A percentile compares a stretch with the other conserved stretches of the same genome.
Conservation (phyloP, 2,797 vertebrate species). For the Gadopsis bispinosus region DNA sequence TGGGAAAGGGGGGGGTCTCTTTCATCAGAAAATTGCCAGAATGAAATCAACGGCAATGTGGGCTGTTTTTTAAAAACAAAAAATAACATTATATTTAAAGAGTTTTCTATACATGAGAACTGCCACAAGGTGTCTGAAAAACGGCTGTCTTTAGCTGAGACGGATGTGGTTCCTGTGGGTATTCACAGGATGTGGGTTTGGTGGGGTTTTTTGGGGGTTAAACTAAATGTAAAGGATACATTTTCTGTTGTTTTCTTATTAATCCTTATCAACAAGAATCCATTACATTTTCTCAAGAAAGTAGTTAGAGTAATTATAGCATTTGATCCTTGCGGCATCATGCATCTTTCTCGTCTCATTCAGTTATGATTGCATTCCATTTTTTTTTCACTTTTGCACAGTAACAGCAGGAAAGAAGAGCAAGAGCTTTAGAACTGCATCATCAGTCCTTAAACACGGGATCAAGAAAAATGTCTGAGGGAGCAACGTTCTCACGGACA, state of each 20-base stretch:
- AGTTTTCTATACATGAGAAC: constrained; percentile 12
- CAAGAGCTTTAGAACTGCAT: constrained; percentile 47
- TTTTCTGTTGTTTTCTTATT: neutral
- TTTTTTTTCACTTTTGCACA: neutral
- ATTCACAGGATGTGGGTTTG: constrained; percentile 51
- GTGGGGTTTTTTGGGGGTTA: constrained; percentile 26
- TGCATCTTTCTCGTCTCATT: constrained; percentile 18
- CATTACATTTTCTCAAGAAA: neutral
- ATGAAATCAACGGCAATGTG: constrained; percentile 22
- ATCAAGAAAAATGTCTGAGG: constrained; percentile 46
- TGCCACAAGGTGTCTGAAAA: neutral
- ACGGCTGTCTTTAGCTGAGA: constrained; percentile 9
- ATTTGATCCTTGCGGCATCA: neutral
- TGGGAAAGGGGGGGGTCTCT: constrained; percentile 5
- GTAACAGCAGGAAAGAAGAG: neutral
- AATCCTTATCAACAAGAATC: neutral
- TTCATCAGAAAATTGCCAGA: constrained; percentile 57
- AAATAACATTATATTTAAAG: constrained; percentile 14
- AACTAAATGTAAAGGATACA: neutral
- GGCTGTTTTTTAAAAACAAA: neutral
- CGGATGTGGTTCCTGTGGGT: constrained; percentile 48
- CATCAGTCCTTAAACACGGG: constrained; percentile 38
- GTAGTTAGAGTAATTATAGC: neutral
- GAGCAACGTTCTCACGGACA: constrained; percentile 33
- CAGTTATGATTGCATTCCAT: neutral